A percentile compares a stretch with the other conserved stretches of the same genome.
Conservation (phyloP, 2,113 vertebrate species). For the Centropus bengalensis region DNA sequence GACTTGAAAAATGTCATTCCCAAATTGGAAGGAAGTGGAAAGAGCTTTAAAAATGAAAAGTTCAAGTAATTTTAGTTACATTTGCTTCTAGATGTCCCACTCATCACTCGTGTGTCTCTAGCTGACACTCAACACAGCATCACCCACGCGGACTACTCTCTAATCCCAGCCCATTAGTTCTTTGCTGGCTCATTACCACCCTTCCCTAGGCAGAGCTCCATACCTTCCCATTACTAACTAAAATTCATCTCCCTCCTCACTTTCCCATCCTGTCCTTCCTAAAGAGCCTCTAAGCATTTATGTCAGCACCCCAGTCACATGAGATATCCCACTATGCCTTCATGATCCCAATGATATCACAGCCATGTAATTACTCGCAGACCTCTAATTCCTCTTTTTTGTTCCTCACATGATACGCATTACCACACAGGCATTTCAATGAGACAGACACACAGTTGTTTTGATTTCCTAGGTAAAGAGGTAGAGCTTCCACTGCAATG, state of each 20-base stretch:
- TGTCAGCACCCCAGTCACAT: background rate
- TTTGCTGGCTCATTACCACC: background rate
- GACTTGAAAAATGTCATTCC: slow-evolving; percentile 46
- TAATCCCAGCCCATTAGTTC: background rate
- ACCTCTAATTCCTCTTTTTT: background rate
- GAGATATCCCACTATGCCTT: background rate
- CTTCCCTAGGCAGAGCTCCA: background rate
- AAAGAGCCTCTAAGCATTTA: background rate
- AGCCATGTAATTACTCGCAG: background rate
- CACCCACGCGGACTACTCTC: background rate
- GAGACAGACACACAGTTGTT: background rate
- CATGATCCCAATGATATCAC: background rate
- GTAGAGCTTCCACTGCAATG: background rate
- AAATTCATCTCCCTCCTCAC: rapidly evolving
- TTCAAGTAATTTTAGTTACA: slow-evolving; percentile 45
- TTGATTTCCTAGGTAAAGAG: background rate
- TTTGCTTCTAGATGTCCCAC: background rate
- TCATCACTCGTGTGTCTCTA: background rate
- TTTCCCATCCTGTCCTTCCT: background rate
- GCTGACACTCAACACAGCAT: background rate
- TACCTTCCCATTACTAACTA: background rate
- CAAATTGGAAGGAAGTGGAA: slow-evolving; percentile 30
- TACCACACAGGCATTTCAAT: background rate
- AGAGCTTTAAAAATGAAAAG: slow-evolving; percentile 37
- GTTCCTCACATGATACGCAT: background rate